phyloP scores from a whole-genome alignment of 2,888 invertebrate species.

The Andricus curvator region DNA sequence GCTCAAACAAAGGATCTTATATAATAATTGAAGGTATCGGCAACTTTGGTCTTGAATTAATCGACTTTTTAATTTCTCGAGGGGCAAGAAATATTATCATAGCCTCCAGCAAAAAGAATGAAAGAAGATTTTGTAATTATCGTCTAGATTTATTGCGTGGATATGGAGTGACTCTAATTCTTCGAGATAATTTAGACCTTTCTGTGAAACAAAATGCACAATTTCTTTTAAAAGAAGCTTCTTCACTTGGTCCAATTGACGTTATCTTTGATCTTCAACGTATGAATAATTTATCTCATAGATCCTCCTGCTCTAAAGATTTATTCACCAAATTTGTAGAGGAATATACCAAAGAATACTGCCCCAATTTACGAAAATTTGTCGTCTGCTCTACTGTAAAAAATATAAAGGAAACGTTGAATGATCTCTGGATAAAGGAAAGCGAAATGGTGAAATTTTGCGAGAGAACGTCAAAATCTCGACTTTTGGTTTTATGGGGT shows the following conservation, averaged over 20 bases:
- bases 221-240: constrained; percentile 49
- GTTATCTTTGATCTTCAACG: constrained; percentile 55
- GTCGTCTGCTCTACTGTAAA: constrained; percentile 48
- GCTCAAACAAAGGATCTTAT: constrained; percentile 79
- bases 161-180: constrained; percentile 47
- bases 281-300: constrained; percentile 11
- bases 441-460: constrained; percentile 44
- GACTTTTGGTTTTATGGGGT: constrained; percentile 4
- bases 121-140: constrained; percentile 45
- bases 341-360: constrained; percentile 47
- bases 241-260: constrained; percentile 47
- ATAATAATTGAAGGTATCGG: constrained; percentile 89
- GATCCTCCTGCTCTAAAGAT: neutral
- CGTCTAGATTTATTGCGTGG: constrained; percentile 50
- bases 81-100: constrained; percentile 55
- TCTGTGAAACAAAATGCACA: constrained; percentile 47
- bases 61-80: constrained; percentile 53
- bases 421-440: constrained; percentile 41
- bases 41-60: constrained; percentile 71
- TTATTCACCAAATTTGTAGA: constrained; percentile 48
- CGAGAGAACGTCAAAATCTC: neutral
- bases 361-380: constrained; percentile 45
- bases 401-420: constrained; percentile 37
- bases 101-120: constrained; percentile 40
- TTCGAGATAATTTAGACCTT: constrained; percentile 45